Base-by-base conservation (phyloP, 2,797 vertebrate species). In the Tauraco hartlaubi region DNA sequence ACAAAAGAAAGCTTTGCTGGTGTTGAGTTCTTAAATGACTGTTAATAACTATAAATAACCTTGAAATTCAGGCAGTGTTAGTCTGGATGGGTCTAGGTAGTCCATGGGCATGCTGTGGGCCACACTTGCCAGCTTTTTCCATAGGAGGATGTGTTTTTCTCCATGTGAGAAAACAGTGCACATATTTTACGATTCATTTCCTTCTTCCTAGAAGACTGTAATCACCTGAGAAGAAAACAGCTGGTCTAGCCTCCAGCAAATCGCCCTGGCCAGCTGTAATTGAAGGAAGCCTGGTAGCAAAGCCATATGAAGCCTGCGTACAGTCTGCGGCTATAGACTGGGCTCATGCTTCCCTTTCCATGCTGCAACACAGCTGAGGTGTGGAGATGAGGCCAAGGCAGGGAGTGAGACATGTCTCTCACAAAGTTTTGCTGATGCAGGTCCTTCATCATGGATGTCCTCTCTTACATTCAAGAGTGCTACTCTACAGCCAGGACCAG, bases 251-350 rank as follows among this genome's bases (percentile, higher is more conserved):
- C 23, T 49, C 49, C 37, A 63, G 7, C 16, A 86, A n/a, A 39
- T 3, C 71, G 11, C 8, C 35, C 54, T 28, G 26, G 43, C 8
- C 76, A 93, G 43, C 20, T 69, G 51, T 8, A 28, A 29, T 14
- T 67, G 33, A 84, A 90, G 26, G 31, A 93, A 66, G 31, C 2
- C 7, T 81, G 66, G 19, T 49, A 22, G 54, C 3, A 3, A 48
- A 91, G 44, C 29, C 3, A 0, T 29, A 5, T 23, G 29, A 92
- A 75, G 39, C 14, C 39, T 41, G 39, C 39, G 5, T 41, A 41
- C 39, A 41, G 44, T 51, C 33, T 89, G 56, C 0, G 0, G 31
- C 23, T 66, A 15, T 48, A 5, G 6, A 1, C 43, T 43, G 54
- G 19, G n/a, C 2, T 94, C 6, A 52, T 58, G 11, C 46, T 82